These are phyloP conservation scores for Leptinotarsa juncta DNA, from an alignment of 2,888 invertebrate species.

Conservation along the genomic window DNA sequence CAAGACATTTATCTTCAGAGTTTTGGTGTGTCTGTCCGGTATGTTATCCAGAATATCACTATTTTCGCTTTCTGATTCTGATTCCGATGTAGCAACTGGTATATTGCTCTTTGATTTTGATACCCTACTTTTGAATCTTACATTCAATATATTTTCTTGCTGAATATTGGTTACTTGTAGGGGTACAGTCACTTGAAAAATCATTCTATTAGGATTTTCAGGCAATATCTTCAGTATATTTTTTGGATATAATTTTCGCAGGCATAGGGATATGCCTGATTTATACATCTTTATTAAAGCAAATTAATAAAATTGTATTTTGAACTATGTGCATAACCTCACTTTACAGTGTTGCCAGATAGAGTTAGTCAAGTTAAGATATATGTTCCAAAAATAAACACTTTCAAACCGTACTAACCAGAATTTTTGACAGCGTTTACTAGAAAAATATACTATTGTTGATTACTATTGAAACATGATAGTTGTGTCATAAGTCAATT, in stretches of 20 bases:
- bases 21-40: conserved; percentile 72
- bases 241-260: background rate
- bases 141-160: background rate
- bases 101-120: conserved; percentile 51
- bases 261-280: background rate
- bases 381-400: too few relatives aligned
- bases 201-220: background rate
- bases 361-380: too few relatives aligned
- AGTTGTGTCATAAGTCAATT: too few relatives aligned
- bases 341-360: too few relatives aligned
- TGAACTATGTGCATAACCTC: too few relatives aligned
- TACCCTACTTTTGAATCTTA: conserved; percentile 52
- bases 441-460: too few relatives aligned
- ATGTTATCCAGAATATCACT: conserved; percentile 65
- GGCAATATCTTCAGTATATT: background rate
- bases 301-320: too few relatives aligned
- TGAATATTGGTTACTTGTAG: background rate
- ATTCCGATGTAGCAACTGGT: conserved; percentile 68
- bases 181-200: background rate
- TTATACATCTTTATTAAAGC: background rate
- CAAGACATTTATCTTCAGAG: conserved; percentile 72
- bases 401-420: too few relatives aligned
- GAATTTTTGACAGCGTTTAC: too few relatives aligned
- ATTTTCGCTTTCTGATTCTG: conserved; percentile 68
- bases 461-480: too few relatives aligned